Conservation (phyloP, 2,797 vertebrate genomes). For the Micrastur ruficollis region DNA sequence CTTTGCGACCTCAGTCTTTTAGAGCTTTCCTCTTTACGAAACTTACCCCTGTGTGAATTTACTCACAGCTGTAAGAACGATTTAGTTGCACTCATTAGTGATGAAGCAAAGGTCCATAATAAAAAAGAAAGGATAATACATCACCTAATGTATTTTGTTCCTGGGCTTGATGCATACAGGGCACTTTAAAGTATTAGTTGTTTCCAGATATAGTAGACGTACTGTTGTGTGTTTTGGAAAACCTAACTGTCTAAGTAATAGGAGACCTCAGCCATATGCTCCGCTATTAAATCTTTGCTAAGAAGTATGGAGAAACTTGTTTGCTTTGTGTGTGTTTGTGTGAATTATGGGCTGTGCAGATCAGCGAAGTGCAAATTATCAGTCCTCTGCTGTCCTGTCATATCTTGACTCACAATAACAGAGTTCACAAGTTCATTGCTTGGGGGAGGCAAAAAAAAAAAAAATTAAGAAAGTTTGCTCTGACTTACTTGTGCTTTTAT, state of each 20-base stretch:
- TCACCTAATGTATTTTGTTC: constrained; percentile 33
- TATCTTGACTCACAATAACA: constrained; percentile 8
- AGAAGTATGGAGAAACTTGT: neutral
- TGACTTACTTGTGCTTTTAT: constrained; percentile 65
- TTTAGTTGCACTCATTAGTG: constrained; percentile 31
- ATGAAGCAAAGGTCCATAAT: constrained; percentile 5
- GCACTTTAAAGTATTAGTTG: constrained; percentile 30
- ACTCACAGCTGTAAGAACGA: neutral
- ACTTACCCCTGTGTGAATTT: neutral
- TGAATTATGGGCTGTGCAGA: constrained; percentile 37
- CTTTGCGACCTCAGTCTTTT: neutral
- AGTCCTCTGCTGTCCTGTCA: constrained; percentile 33
- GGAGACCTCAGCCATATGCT: neutral
- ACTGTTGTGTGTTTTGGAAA: constrained; percentile 44
- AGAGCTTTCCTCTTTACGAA: neutral
- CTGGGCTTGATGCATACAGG: neutral
- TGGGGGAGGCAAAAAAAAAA: neutral
- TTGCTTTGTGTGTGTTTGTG: neutral
- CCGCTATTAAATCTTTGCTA: constrained; percentile 10
- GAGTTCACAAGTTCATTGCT: constrained; percentile 68
- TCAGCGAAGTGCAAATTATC: constrained; percentile 27
- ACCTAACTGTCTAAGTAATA: constrained; percentile 15
- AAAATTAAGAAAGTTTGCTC: neutral
- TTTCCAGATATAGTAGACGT: constrained; percentile 30
- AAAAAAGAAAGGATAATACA: constrained; percentile 28